A percentile compares a stretch with the other conserved stretches of the same genome.
phyloP scores from a whole-genome alignment of 2,113 vertebrate species.

The Hippocampus comes region DNA sequence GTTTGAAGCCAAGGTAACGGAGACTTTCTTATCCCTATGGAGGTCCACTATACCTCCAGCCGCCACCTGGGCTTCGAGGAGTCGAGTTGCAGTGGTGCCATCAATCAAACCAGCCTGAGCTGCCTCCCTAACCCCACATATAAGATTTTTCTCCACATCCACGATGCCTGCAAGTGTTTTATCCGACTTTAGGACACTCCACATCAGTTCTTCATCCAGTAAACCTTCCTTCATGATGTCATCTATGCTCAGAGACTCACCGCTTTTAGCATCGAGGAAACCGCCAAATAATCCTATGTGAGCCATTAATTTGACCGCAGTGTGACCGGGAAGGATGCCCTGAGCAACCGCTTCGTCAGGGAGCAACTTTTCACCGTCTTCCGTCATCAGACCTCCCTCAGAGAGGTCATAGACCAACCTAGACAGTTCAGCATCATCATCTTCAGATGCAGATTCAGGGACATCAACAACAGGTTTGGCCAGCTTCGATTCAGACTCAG shows the following conservation, averaged over 20 bases:
- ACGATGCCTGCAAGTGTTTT: conserved; percentile 84
- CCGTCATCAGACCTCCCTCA: conserved; percentile 78
- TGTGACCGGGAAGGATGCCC: conserved; percentile 78
- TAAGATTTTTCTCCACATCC: conserved; percentile 74
- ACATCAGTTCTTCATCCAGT: conserved; percentile 83
- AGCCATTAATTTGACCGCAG: conserved; percentile 85
- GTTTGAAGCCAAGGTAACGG: conserved; percentile 87
- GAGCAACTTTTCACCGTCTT: conserved; percentile 72
- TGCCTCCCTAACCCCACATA: conserved; percentile 80
- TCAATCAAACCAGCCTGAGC: conserved; percentile 81
- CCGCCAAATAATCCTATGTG: conserved; percentile 83
- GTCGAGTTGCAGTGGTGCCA: conserved; percentile 73
- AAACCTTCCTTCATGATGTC: conserved; percentile 83
- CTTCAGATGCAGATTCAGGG: conserved; percentile 5
- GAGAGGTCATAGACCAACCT: conserved; percentile 74
- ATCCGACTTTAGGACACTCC: conserved; percentile 81
- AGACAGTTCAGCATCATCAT: conserved; percentile 63
- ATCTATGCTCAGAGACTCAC: conserved; percentile 77
- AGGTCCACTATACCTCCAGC: conserved; percentile 91
- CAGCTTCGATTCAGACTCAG: conserved; percentile 3
- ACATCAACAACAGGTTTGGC: conserved; percentile 7
- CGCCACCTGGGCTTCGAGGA: conserved; percentile 87
- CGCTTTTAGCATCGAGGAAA: conserved; percentile 79
- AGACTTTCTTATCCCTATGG: conserved; percentile 83
- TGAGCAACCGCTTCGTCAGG: conserved; percentile 80